Conservation (phyloP, 2,888 invertebrate species). For the Leptopterna dolabrata region DNA sequence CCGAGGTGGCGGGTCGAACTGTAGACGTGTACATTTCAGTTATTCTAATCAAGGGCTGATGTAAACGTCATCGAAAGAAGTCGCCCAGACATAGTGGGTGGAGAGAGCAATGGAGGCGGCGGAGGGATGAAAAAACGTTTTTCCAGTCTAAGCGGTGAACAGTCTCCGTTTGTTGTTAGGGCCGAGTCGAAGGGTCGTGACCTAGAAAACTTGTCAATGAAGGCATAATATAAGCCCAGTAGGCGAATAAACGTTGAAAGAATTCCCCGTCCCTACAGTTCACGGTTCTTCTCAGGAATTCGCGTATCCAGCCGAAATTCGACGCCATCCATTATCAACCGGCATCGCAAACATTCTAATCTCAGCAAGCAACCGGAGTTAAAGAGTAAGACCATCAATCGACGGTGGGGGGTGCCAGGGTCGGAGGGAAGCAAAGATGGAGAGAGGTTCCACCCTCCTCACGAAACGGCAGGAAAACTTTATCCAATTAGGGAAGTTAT, state of each 20-base stretch:
- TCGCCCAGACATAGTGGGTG: background rate
- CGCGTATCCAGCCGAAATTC: background rate
- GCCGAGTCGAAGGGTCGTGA: background rate
- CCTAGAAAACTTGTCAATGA: background rate
- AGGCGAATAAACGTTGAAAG: background rate
- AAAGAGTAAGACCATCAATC: background rate
- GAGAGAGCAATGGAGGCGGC: no score
- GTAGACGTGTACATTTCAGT: background rate
- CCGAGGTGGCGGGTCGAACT: background rate
- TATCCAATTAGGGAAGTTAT: conserved; percentile 3
- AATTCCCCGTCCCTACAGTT: background rate
- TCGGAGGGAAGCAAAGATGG: background rate
- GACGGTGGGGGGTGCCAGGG: background rate
- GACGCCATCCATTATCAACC: background rate
- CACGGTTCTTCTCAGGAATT: background rate
- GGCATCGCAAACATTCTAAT: background rate
- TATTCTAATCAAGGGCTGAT: background rate
- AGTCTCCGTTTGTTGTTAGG: no score
- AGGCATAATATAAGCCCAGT: background rate
- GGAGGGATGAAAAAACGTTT: no score
- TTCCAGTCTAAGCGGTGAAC: no score
- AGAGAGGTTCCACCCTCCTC: background rate
- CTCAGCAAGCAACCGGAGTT: background rate
- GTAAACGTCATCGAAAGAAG: background rate
- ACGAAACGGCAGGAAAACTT: background rate